These are phyloP conservation scores for Dicerorhinus sumatrensis DNA, from an alignment of 2,113 vertebrate genomes.

Conservation along the genomic window DNA sequence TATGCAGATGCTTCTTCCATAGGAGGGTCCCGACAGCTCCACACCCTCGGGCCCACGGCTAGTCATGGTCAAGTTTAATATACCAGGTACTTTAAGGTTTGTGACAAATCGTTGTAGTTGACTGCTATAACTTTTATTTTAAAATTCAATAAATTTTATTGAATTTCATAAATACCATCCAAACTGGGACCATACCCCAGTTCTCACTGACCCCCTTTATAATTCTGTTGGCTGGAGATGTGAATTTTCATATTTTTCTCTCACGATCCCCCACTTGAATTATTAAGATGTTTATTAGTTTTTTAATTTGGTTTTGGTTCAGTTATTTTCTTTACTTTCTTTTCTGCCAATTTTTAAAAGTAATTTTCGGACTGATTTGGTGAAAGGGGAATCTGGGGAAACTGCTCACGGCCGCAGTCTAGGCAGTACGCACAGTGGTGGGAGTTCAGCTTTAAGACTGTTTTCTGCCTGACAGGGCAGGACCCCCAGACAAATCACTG, in stretches of 20 bases:
- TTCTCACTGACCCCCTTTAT: neutral
- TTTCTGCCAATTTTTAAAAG: neutral
- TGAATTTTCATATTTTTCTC: neutral
- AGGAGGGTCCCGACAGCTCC: neutral
- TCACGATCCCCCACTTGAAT: neutral
- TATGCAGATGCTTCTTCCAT: conserved; percentile 34
- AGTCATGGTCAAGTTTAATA: neutral
- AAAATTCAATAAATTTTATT: too few relatives aligned
- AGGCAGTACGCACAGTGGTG: conserved; percentile 81
- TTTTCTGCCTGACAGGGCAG: conserved; percentile 91
- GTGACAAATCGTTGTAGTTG: neutral
- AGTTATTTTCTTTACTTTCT: neutral
- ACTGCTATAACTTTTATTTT: neutral
- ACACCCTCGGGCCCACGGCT: conserved; percentile 38
- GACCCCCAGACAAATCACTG: conserved; percentile 91
- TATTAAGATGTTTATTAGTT: neutral
- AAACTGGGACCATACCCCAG: neutral
- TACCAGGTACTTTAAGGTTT: neutral
- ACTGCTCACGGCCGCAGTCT: conserved; percentile 65
- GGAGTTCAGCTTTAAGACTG: conserved; percentile 88
- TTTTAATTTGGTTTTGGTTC: neutral
- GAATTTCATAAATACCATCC: too few relatives aligned
- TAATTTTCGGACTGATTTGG: conserved; percentile 77
- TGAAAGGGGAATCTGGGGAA: conserved; percentile 79
- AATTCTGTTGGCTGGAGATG: neutral